Percentiles rank a stretch among this genome's conserved stretches.
Evolutionary conservation across 1,140 invertebrate genomes (phyloP).

Genomic region (Diprion similis): DNA sequence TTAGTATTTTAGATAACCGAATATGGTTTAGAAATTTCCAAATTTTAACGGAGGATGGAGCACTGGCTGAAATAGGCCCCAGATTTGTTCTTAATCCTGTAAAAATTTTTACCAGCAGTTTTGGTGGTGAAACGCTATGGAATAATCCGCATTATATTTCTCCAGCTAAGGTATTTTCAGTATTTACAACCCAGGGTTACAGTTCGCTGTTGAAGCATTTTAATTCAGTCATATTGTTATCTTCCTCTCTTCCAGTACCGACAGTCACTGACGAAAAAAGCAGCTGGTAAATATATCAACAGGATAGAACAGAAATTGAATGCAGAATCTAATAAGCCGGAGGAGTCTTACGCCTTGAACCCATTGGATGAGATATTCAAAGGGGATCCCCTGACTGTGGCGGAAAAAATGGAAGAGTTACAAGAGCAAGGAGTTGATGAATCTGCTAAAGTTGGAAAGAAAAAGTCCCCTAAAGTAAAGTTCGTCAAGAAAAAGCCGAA

Average conservation of each 20-base stretch:
- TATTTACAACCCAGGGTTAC: conserved; percentile 19
- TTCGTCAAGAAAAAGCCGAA: conserved; percentile 55
- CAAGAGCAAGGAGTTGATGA: conserved; percentile 31
- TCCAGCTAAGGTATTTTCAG: conserved; percentile 75
- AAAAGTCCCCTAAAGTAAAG: conserved; percentile 48
- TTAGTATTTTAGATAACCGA: conserved; percentile 89
- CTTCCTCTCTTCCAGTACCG: conserved; percentile 64
- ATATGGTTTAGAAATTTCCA: conserved; percentile 99
- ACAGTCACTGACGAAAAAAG: conserved; percentile 71
- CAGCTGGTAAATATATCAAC: conserved; percentile 79
- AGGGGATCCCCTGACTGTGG: conserved; percentile 55
- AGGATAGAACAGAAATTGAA: conserved; percentile 79
- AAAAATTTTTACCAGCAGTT: conserved; percentile 92
- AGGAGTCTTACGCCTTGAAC: conserved; percentile 71
- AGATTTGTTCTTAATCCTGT: conserved; percentile 97
- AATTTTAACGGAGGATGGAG: conserved; percentile 95
- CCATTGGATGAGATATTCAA: conserved; percentile 72
- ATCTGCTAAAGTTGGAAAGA: conserved; percentile 5
- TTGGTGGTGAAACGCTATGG: conserved; percentile 91
- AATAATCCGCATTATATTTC: conserved; percentile 93
- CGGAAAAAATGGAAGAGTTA: conserved; percentile 50
- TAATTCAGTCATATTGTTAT: conserved; percentile 25
- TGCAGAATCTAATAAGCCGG: conserved; percentile 73
- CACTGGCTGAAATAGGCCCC: conserved; percentile 95
- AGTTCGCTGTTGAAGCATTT: conserved; percentile 1